Evolutionary conservation across 2,797 vertebrate species (phyloP), one percentile per base, ranked within the genome.

Genomic region (Geotrypetes seraphini): DNA sequence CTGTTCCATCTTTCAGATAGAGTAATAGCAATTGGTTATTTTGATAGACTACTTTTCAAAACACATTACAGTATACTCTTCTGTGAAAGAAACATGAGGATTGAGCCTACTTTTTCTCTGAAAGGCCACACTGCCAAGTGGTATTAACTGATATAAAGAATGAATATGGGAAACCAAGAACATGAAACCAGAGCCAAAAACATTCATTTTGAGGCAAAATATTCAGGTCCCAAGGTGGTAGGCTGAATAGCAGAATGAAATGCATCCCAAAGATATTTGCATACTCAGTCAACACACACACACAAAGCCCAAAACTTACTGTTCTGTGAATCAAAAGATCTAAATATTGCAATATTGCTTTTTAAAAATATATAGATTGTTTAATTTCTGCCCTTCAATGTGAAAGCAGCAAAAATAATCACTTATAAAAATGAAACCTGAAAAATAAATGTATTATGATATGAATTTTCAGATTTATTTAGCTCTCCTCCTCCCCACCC

Each of bases 271-370:
- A n/a, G n/a, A n/a, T n/a, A n/a, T n/a, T n/a, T n/a, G n/a, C n/a
- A n/a, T n/a, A n/a, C n/a, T n/a, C n/a, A n/a, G n/a, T n/a, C n/a
- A n/a, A n/a, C n/a, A n/a, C n/a, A n/a, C n/a, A n/a, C n/a, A n/a
- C n/a, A n/a, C n/a, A n/a, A n/a, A n/a, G n/a, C n/a, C n/a, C n/a
- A n/a, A n/a, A n/a, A n/a, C n/a, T n/a, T n/a, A 25, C 14, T 10
- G 13, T 39, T 45, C 44, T 58, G 26, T 24, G 28, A 51, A n/a
- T n/a, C n/a, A n/a, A 71, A 18, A 69, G 40, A 48, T 66, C 28
- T 67, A 64, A 65, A 64, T 72, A 69, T 22, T 66, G 51, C 65
- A n/a, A n/a, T n/a, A n/a, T n/a, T n/a, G n/a, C n/a, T n/a, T n/a
- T 69, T 50, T 64, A 35, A 45, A 53, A 57, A 47, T 47, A 42